These are phyloP conservation scores for Apocrypta bakeri DNA, from an alignment of 1,140 invertebrate species.

Conservation along the genomic window DNA sequence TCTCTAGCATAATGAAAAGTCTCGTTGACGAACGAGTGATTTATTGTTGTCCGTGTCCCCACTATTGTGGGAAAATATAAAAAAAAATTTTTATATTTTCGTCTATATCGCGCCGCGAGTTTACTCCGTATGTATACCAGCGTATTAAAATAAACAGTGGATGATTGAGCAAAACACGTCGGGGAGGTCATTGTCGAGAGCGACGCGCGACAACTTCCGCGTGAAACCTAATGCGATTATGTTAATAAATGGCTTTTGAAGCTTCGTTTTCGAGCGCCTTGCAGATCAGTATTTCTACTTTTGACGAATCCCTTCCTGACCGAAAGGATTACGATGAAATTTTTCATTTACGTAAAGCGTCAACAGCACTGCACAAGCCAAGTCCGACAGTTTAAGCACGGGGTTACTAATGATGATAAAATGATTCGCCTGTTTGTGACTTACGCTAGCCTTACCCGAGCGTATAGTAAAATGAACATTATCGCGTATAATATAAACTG, in stretches of 20 bases:
- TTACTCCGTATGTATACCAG: background rate
- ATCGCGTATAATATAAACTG: background rate
- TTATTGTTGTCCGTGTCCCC: no score
- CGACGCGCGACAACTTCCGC: constrained; percentile 14
- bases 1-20: no score
- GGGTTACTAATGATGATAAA: background rate
- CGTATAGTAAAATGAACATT: no score
- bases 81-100: no score
- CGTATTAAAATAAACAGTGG: background rate
- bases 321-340: constrained; percentile 2
- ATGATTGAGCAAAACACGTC: background rate
- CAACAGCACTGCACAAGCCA: background rate
- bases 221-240: constrained; percentile 30
- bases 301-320: background rate
- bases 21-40: no score
- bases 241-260: constrained; percentile 33
- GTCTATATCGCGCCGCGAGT: no score
- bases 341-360: background rate
- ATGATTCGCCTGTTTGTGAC: background rate
- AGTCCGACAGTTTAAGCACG: no score
- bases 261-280: background rate
- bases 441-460: no score
- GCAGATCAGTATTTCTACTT: background rate
- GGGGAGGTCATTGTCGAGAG: constrained; percentile 4
- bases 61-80: no score